Percentiles rank a stretch among this genome's conserved stretches.
phyloP scores from a whole-genome alignment of 2,113 vertebrate genomes.

The Pantherophis guttatus region DNA sequence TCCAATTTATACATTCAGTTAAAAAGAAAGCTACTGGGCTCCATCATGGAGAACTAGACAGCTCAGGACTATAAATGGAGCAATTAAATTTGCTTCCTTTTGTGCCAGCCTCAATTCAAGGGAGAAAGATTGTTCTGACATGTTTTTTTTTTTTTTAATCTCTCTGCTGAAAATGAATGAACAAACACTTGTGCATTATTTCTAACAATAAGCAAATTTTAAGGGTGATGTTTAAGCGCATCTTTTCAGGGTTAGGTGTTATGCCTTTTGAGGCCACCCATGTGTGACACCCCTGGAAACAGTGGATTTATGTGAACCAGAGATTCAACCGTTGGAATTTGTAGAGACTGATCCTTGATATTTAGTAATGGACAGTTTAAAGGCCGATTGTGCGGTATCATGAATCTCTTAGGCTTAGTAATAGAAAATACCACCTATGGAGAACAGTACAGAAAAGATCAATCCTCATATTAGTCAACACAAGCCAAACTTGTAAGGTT shows the following conservation, averaged over 20 bases:
- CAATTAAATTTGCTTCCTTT: background rate
- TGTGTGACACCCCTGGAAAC: background rate
- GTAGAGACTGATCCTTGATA: no score
- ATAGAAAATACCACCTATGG: background rate
- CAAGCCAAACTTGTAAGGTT: background rate
- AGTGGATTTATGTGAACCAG: background rate
- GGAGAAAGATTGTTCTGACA: background rate
- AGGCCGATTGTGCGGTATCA: background rate
- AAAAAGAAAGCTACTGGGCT: slow-evolving; percentile 24
- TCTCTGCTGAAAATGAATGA: background rate
- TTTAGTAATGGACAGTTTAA: background rate
- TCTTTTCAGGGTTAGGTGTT: background rate
- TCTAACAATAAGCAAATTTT: background rate
- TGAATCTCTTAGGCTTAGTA: background rate
- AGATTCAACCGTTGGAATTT: background rate
- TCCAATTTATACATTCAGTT: slow-evolving; percentile 31
- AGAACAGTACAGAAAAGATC: background rate
- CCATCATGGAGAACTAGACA: background rate
- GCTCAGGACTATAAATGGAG: background rate
- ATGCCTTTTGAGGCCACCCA: fast-evolving
- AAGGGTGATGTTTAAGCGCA: fast-evolving
- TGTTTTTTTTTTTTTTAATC: background rate
- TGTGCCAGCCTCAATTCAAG: background rate
- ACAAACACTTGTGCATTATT: background rate
- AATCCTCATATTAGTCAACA: background rate